phyloP scores from a whole-genome alignment of 2,113 vertebrate genomes.

The Indicator maculatus region DNA sequence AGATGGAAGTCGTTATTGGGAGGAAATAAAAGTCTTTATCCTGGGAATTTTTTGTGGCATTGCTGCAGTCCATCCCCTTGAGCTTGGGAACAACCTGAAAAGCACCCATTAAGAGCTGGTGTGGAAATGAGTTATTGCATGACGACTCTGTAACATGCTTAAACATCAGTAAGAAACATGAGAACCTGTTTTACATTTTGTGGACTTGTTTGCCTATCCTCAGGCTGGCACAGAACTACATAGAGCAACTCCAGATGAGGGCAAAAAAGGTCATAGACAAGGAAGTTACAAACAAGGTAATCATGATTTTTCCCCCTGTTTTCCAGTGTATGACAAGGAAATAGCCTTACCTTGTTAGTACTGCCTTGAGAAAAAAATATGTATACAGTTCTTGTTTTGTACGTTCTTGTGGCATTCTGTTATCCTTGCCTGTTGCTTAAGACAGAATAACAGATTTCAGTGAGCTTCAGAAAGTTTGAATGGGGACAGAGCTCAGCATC shows the following conservation, averaged over 20 bases:
- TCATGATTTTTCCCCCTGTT: fast-evolving
- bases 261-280: not conserved
- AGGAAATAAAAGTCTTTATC: not conserved
- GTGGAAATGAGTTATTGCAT: not conserved
- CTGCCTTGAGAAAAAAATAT: not conserved
- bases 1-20: not conserved
- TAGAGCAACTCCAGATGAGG: not conserved
- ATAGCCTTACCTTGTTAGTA: not conserved
- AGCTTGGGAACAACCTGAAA: not conserved
- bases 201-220: not conserved
- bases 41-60: not conserved
- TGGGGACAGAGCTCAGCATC: not conserved
- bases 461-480: not conserved
- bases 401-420: not conserved
- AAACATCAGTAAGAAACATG: not conserved
- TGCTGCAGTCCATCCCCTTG: not conserved
- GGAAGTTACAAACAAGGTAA: not conserved
- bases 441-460: not conserved
- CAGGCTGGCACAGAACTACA: not conserved
- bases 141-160: not conserved
- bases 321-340: not conserved
- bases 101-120: not conserved
- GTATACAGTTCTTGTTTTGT: not conserved
- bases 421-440: not conserved
- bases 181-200: not conserved